A percentile compares a stretch with the other conserved stretches of the same genome.
Evolutionary conservation across 2,797 vertebrate species (phyloP).

Genomic region (Etheostoma perlongum): DNA sequence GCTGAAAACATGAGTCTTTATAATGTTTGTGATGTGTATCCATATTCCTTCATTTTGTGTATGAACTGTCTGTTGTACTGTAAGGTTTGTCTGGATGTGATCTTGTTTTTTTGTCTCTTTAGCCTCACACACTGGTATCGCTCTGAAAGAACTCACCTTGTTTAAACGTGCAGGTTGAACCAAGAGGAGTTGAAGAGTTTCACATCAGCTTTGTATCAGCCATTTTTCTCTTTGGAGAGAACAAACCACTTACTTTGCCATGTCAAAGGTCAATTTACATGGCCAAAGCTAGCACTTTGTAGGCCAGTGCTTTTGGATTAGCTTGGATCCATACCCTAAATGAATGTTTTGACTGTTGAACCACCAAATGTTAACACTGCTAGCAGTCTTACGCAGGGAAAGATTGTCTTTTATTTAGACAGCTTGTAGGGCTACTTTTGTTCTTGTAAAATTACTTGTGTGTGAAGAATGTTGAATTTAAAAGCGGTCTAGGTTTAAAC

Average conservation of each 20-base stretch:
- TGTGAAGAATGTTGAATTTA: constrained; percentile 62
- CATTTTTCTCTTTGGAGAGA: constrained; percentile 47
- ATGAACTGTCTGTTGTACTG: constrained; percentile 63
- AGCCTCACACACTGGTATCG: constrained; percentile 64
- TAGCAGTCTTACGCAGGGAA: constrained; percentile 59
- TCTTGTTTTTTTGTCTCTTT: constrained; percentile 62
- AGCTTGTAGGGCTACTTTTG: constrained; percentile 77
- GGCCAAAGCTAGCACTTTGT: constrained; percentile 23
- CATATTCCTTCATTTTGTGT: constrained; percentile 72
- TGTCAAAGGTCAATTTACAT: constrained; percentile 42
- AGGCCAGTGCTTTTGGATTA: constrained; percentile 36
- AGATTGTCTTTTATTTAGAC: constrained; percentile 46
- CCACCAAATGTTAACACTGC: constrained; percentile 60
- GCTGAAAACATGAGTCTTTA: constrained; percentile 49
- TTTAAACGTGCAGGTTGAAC: constrained; percentile 48
- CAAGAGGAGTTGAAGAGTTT: constrained; percentile 49
- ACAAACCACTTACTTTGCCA: constrained; percentile 36
- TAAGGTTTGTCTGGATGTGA: constrained; percentile 66
- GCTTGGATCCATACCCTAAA: constrained; percentile 24
- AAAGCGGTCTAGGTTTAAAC: constrained; percentile 51
- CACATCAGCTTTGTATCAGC: constrained; percentile 38
- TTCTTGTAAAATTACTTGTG: constrained; percentile 60
- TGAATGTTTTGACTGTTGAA: constrained; percentile 65
- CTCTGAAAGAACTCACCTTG: constrained; percentile 66
- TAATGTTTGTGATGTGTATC: constrained; percentile 66